Evolutionary conservation across 1,140 invertebrate species (phyloP).

Genomic region (Lysiphlebus fabarum): DNA sequence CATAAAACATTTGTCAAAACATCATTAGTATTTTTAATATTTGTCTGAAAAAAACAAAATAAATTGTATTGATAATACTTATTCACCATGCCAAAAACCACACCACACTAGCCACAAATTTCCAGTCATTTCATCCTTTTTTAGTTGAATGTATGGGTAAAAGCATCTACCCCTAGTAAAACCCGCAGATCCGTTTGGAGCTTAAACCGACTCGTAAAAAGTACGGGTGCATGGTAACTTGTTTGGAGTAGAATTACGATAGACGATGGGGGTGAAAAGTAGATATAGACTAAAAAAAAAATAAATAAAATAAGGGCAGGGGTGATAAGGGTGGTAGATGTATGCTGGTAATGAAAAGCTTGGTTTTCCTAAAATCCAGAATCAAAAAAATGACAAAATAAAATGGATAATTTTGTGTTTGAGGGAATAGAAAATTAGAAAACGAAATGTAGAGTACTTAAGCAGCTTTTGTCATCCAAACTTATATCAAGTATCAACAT

Average conservation of each 20-base stretch:
- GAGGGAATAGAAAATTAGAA: constrained; percentile 2
- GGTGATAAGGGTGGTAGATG: constrained; percentile 19
- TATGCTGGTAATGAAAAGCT: too few species aligned
- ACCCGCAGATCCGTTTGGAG: constrained; percentile 36
- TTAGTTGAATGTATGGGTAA: too few species aligned
- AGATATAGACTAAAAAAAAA: not conserved
- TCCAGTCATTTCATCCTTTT: not conserved
- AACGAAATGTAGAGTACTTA: constrained; percentile 38
- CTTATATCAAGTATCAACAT: constrained; percentile 27
- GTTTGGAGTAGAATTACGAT: constrained; percentile 39
- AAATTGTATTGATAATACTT: too few species aligned
- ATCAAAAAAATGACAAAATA: too few species aligned
- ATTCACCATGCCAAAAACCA: too few species aligned
- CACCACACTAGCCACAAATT: not conserved
- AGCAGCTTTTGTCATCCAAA: constrained; percentile 52
- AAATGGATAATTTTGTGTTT: too few species aligned
- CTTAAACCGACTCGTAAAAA: constrained; percentile 38
- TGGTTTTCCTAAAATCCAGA: too few species aligned
- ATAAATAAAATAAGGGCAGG: not conserved
- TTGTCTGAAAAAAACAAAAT: too few species aligned
- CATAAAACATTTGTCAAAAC: too few species aligned
- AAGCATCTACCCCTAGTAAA: not conserved
- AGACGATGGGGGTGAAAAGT: constrained; percentile 25
- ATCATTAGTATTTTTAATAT: too few species aligned
- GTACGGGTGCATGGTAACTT: constrained; percentile 31